Conservation (phyloP, 1,140 invertebrate genomes). For the Drosophila nigrodunni region DNA sequence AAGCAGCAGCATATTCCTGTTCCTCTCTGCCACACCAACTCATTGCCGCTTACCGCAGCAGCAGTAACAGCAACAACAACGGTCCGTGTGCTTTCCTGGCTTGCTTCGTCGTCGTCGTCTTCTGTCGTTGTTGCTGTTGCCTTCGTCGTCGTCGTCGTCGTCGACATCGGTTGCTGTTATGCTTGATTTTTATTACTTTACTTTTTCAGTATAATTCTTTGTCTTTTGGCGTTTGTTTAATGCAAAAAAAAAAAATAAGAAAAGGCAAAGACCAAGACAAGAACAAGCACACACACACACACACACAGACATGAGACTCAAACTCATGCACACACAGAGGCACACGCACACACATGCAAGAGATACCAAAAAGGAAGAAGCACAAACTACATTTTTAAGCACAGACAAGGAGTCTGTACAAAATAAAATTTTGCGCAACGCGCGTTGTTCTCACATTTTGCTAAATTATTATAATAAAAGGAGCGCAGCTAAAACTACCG, state of each 20-base stretch:
- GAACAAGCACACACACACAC: constrained; percentile 35
- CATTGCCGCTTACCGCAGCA: constrained; percentile 13
- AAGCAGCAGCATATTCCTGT: constrained; percentile 41
- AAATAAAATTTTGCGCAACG: constrained; percentile 58
- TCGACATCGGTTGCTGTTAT: constrained; percentile 47
- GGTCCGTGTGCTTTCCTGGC: constrained; percentile 50
- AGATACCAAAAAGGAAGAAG: constrained; percentile 55
- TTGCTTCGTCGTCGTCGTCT: constrained; percentile 37
- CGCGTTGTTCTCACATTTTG: constrained; percentile 27
- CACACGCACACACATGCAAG: constrained; percentile 20
- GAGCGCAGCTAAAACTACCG: constrained; percentile 22
- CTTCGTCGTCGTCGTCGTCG: constrained; percentile 22
- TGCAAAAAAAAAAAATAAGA: constrained; percentile 52
- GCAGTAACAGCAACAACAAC: constrained; percentile 19
- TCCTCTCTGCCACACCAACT: constrained; percentile 20
- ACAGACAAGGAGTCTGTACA: constrained; percentile 56
- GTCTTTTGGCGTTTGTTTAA: constrained; percentile 72
- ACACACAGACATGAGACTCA: constrained; percentile 7
- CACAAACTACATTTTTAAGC: constrained; percentile 56
- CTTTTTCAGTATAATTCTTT: constrained; percentile 75
- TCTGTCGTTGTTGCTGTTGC: constrained; percentile 7
- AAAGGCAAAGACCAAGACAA: constrained; percentile 44
- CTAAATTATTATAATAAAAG: constrained; percentile 26
- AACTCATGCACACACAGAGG: constrained; percentile 15
- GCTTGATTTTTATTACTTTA: constrained; percentile 68